Base-by-base conservation (phyloP, 2,797 vertebrate species). In the Eulemur rubriventer region DNA sequence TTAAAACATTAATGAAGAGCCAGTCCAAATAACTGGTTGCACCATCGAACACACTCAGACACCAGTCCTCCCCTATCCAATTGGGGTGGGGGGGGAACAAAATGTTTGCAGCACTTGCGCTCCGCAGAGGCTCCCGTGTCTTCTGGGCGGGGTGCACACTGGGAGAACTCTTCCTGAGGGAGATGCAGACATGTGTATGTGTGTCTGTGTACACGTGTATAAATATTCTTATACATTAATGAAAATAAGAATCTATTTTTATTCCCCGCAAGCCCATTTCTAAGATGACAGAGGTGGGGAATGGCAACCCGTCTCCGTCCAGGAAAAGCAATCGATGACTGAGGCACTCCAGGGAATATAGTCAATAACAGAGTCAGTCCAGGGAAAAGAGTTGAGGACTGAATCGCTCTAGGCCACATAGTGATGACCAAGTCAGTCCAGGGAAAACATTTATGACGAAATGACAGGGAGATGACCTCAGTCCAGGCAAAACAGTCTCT, bases 281-380 rank as follows among this genome's bases (percentile, higher is more conserved):
- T 24, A 10, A 18, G 4, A 7, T 1, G 41, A 46, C 8, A 6
- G 3, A 16, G 9, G 22, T 2, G 2, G 1, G 3, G 41, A 63
- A 13, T 2, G 2, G 9, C 1, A 3, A n/a, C n/a, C 26, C 2
- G 0, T 28, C 22, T 10, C 41, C 9, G 6, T 10, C 43, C 67
- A 82, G 43, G 78, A 52, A 75, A 82, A 94, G 67, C 28, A 94
- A 33, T 16, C 1, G 7, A 24, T 55, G 10, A 33, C 41, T 0
- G 17, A 61, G 33, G 38, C 46, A 33, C 5, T 17, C 18, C 52
- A 80, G 41, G 65, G 48, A 73, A 73, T 72, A 59, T 1, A 89
- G 30, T 22, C 2, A 10, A 18, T 46, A 8, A 18, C 41, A 0
- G 0, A 76, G 24, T 14, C 16, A 50, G 11, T 30, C 30, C 52